These are phyloP conservation scores for Oreocharis arfaki DNA, from an alignment of 2,113 vertebrate genomes.

Conservation along the genomic window DNA sequence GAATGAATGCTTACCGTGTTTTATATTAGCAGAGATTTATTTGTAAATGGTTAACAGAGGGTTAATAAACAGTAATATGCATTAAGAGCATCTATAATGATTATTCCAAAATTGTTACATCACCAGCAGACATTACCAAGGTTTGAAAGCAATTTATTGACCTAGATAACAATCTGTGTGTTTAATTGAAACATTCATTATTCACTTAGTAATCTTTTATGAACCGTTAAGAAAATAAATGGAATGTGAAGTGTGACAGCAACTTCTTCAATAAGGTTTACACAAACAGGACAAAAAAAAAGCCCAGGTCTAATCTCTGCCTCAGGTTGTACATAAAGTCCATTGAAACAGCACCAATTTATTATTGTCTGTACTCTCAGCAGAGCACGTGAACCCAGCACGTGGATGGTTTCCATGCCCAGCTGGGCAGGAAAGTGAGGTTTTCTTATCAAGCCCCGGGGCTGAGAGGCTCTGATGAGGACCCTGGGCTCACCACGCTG, in stretches of 20 bases:
- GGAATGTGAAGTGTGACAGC: conserved; percentile 10
- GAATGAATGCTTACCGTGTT: background rate
- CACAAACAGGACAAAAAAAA: conserved; percentile 5
- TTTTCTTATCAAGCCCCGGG: background rate
- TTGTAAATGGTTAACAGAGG: background rate
- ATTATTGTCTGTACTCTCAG: background rate
- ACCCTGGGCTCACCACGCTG: background rate
- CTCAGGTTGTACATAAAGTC: background rate
- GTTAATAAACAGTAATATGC: background rate
- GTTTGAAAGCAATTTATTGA: conserved; percentile 20
- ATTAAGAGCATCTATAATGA: background rate
- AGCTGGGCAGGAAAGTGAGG: background rate
- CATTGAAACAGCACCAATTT: background rate
- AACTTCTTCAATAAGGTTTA: conserved; percentile 1
- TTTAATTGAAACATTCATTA: conserved; percentile 49
- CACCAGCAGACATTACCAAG: background rate
- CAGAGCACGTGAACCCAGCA: background rate
- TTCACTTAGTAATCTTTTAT: conserved; percentile 12
- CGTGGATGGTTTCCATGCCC: background rate
- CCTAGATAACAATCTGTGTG: conserved; percentile 28
- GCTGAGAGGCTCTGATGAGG: background rate
- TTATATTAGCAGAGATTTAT: background rate
- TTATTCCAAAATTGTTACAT: background rate
- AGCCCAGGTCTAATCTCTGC: background rate
- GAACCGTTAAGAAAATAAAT: conserved; percentile 33